phyloP scores from a whole-genome alignment of 1,140 invertebrate genomes.

The Rhagoletis pomonella region DNA sequence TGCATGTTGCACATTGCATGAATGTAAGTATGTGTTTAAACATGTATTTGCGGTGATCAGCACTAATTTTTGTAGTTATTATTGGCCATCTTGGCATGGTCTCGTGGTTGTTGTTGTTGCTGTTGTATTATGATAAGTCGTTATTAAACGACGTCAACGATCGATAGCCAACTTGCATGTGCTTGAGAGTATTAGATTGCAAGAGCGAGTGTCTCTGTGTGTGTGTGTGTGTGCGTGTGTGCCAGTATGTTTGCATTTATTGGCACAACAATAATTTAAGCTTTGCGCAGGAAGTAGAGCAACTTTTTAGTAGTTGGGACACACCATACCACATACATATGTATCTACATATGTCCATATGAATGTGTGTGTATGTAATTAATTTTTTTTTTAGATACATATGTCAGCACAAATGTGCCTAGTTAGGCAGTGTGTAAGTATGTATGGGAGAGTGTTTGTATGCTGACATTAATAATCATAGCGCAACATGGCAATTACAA shows the following conservation, averaged over 20 bases:
- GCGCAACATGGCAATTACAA: conserved; percentile 28
- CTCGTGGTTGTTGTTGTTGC: not conserved
- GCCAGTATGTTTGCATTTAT: not conserved
- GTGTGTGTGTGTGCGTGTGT: not conserved
- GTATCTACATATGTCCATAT: not conserved
- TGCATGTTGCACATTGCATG: not conserved
- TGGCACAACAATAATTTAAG: not conserved
- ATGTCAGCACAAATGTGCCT: not conserved
- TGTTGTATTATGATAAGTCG: conserved; percentile 42
- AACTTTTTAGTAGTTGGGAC: conserved; percentile 40
- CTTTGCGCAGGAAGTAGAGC: conserved; percentile 27
- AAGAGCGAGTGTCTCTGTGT: not conserved
- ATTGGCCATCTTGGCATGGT: not conserved
- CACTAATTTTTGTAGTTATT: conserved; percentile 28
- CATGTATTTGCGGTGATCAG: conserved; percentile 31
- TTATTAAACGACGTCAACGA: conserved; percentile 49
- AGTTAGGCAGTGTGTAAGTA: not conserved
- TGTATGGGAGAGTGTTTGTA: not conserved
- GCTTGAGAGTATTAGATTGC: too few species aligned
- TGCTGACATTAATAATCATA: conserved; percentile 35
- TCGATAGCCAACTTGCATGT: conserved; percentile 19
- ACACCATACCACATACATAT: not conserved
- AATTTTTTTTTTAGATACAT: not conserved
- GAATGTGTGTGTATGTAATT: too few species aligned
- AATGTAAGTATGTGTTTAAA: not conserved